Percentiles rank a stretch among this genome's conserved stretches.
Conservation (phyloP, 2,797 vertebrate species). For the Trichosurus vulpecula region DNA sequence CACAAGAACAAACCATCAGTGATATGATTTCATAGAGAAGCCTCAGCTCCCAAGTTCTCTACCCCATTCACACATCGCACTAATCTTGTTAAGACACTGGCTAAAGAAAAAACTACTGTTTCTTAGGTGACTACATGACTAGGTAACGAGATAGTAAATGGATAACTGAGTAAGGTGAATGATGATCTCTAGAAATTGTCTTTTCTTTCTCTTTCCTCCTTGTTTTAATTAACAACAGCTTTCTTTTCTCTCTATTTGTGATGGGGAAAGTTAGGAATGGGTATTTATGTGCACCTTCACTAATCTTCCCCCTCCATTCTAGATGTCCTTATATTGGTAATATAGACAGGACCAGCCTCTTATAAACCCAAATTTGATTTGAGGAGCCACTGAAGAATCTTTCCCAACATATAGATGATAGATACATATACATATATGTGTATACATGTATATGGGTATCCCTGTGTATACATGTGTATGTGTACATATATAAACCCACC, state of each 20-base stretch:
- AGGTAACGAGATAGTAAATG: neutral
- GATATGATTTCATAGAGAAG: neutral
- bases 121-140: neutral
- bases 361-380: neutral
- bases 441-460: neutral
- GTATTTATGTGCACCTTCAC: neutral
- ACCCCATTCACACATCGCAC: neutral
- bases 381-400: neutral
- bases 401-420: neutral
- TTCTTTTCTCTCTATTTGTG: neutral
- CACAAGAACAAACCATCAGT: neutral
- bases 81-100: neutral
- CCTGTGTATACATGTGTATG: neutral
- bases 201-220: neutral
- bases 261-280: neutral
- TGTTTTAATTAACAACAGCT: neutral
- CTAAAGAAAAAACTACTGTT: neutral
- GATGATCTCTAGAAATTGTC: neutral
- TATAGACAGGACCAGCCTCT: neutral
- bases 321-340: neutral
- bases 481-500: neutral
- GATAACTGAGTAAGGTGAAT: neutral
- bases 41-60: neutral
- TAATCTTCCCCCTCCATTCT: neutral
- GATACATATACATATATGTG: neutral